A percentile compares a stretch with the other conserved stretches of the same genome.
Evolutionary conservation across 1,140 invertebrate species (phyloP).

Genomic region (Papilio xuthus): DNA sequence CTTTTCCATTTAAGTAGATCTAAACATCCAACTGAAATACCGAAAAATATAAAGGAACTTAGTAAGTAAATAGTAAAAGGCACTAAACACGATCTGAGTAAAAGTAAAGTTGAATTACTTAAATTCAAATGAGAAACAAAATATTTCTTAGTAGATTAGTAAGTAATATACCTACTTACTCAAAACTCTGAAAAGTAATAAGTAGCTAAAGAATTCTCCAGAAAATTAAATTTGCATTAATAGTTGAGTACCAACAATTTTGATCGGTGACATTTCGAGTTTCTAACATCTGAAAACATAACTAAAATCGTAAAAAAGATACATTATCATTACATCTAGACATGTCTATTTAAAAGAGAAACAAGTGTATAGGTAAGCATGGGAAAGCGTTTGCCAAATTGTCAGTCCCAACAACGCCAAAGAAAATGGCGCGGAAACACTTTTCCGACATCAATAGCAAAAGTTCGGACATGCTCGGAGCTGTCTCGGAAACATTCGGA

Average conservation of each 20-base stretch:
- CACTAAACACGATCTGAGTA: too few species aligned
- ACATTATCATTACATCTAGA: background rate
- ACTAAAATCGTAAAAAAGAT: background rate
- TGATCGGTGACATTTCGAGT: background rate
- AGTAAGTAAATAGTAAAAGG: background rate
- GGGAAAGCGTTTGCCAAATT: slow-evolving; percentile 52
- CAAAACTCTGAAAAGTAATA: too few species aligned
- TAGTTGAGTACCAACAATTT: background rate
- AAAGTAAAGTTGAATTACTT: too few species aligned
- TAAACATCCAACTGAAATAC: background rate
- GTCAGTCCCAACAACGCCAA: slow-evolving; percentile 47
- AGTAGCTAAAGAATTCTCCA: background rate
- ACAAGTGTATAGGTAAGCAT: background rate
- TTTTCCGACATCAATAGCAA: slow-evolving; percentile 72
- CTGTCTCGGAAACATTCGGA: slow-evolving; percentile 52
- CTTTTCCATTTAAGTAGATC: background rate
- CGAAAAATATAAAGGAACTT: background rate
- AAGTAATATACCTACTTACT: too few species aligned
- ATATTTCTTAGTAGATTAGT: too few species aligned
- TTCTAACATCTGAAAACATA: background rate
- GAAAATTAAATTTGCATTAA: background rate
- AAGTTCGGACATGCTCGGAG: slow-evolving; percentile 59
- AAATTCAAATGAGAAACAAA: too few species aligned
- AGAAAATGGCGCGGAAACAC: slow-evolving; percentile 75
- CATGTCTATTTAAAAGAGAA: background rate